Base-by-base conservation (phyloP, 1,140 invertebrate genomes). In the Heliconius nattereri region DNA sequence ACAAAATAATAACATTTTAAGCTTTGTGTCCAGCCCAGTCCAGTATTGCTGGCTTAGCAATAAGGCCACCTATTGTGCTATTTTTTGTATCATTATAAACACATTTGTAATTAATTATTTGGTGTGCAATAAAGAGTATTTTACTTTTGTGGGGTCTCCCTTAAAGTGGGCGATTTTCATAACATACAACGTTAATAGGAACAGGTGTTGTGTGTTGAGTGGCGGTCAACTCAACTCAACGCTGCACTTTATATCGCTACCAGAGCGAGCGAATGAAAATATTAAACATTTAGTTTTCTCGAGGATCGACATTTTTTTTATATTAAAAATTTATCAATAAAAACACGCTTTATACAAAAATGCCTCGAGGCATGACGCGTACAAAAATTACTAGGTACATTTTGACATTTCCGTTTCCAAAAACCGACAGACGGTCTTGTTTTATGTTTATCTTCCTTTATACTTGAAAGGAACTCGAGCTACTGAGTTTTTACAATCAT, bases 381-480 rank as follows among this genome's bases (percentile, higher is more conserved):
- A 84, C 81, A 86, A 90, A 88, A 86, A 86, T 85, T 81, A 86
- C 78, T 66, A 52, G 49, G 16, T 52, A 88, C 85, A 79, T 87
- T 87, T 85, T 91, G 89, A 91, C 89, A 83, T 91, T 91, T 91
- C 89, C 89, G 89, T 85, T 85, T 87, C 86, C 88, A 83, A 83
- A 37, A 66, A 66, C 78, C 77, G 76, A 85, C 83, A 85, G 85
- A 84, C 82, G 81, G 72, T 73, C 73, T 72, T 71, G 66, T 54
- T 32, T 78, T 49, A 72, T 78, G 54, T 71, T 29, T 77, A 54
- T 73, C 35, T 71, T 45, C 5, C 40, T 45, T 52, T 76, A 76
- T 75, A 23, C 13, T 57, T 57, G 57, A 40, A 71, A 77, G 54
- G 77, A 81, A 74, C n/a, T 57, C n/a, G 2, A 57, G 8, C 9